Evolutionary conservation across 2,888 invertebrate species (phyloP).

Genomic region (Drosophila differens): DNA sequence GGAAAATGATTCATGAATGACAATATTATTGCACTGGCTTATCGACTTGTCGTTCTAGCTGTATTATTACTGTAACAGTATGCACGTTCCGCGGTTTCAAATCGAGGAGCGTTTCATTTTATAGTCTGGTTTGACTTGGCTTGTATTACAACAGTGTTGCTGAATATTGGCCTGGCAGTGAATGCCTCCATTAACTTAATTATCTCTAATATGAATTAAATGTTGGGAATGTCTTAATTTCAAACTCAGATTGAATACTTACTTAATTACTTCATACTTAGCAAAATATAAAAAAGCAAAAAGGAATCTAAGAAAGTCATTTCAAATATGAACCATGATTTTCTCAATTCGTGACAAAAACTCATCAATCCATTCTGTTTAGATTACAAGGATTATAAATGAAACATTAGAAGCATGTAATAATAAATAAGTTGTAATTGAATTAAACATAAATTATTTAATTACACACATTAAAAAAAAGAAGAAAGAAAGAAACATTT

Average conservation of each 20-base stretch:
- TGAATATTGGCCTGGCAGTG: not conserved
- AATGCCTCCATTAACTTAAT: not conserved
- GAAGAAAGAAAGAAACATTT: not conserved
- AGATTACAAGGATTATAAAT: not conserved
- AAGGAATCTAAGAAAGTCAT: not conserved
- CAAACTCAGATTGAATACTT: not conserved
- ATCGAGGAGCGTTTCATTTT: not conserved
- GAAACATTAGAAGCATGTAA: not conserved
- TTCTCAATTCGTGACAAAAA: not conserved
- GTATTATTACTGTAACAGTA: slow-evolving; percentile 30
- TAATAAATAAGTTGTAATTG: not conserved
- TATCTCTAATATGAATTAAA: not conserved
- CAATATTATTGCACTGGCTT: slow-evolving; percentile 36
- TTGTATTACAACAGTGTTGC: not conserved
- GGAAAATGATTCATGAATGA: slow-evolving; percentile 62
- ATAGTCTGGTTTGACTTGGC: not conserved
- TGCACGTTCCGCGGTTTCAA: slow-evolving; percentile 13
- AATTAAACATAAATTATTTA: not conserved
- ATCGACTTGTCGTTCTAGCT: slow-evolving; percentile 34
- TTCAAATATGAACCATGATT: not conserved
- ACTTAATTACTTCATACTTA: not conserved
- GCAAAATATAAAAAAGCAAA: not conserved
- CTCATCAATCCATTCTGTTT: not conserved
- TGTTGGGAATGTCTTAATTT: not conserved
- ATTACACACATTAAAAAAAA: not conserved